Base-by-base conservation (phyloP, 92 coral and sea anemone genomes). In the Phenganax stokvisi region DNA sequence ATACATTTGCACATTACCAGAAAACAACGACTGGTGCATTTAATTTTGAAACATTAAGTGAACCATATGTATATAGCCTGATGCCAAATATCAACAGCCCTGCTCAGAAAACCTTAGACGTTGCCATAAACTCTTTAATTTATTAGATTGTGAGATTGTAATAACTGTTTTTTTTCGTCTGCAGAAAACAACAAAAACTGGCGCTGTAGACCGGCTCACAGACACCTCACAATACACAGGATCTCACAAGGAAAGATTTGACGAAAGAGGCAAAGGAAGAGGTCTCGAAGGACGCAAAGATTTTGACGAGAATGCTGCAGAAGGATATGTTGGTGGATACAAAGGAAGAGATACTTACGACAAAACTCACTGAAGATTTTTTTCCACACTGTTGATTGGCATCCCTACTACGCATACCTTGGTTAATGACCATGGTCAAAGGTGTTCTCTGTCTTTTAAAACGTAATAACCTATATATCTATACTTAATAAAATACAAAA, bases 181-280 rank as follows among this genome's bases (percentile, higher is more conserved):
- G 57, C 87, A 93, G 98, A 93, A 93, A 93, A 85, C 86, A 67
- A 84, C 83, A 30, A 93, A 91, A 78, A 84, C 92, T 12, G 98
- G 98, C 4, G 98, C 88, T 2, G 98, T 93, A 10, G 97, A 90
- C 78, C 88, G 98, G 31, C 85, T 94, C 59, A 94, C 98, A 37
- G 98, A 94, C 70, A 87, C 98, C 47, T 88, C 92, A 73, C 86
- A 90, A 73, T 94, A 94, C 84, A 94, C 98, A 64, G 98, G 98
- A 29, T 89, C 97, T 11, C 98, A 94, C 85, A 94, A 94, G 85
- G 98, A 94, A 67, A 88, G 98, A 59, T 94, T 94, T 86, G 98
- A 94, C 77, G 97, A 89, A 2, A 25, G 89, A 17, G 98, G 98
- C 53, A 91, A 94, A 67, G 98, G 98, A 10, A 94, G 91, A 79